These are phyloP conservation scores for Naso thynnoides DNA, from an alignment of 2,797 vertebrate species.

Conservation along the genomic window DNA sequence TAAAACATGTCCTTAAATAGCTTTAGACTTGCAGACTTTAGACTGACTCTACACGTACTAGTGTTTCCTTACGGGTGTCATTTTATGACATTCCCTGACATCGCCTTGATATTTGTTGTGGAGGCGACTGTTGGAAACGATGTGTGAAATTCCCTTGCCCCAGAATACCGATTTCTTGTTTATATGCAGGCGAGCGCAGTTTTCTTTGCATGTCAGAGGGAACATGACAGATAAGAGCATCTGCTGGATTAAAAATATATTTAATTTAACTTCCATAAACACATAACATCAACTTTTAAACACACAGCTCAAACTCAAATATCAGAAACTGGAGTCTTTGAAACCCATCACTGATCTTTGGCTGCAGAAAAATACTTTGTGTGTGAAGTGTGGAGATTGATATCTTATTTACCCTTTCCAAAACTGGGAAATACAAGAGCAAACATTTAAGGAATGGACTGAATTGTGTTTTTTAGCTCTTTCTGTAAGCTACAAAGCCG, in stretches of 20 bases:
- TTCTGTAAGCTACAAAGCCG: neutral
- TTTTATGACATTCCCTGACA: slow-evolving; percentile 53
- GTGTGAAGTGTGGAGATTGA: too few relatives aligned
- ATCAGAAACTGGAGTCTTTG: slow-evolving; percentile 5
- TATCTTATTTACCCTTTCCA: neutral
- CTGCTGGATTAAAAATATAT: slow-evolving; percentile 68
- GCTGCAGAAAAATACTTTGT: neutral
- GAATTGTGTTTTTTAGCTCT: neutral
- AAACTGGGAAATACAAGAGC: neutral
- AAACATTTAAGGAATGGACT: neutral
- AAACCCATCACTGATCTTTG: neutral
- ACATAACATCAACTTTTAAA: slow-evolving; percentile 7
- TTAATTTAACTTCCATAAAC: slow-evolving; percentile 23
- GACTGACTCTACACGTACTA: slow-evolving; percentile 27
- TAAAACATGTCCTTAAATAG: slow-evolving; percentile 46
- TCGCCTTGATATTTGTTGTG: slow-evolving; percentile 66
- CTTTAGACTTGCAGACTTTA: slow-evolving; percentile 43
- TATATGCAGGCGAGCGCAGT: slow-evolving; percentile 50
- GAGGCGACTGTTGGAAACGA: slow-evolving; percentile 44
- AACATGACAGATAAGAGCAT: slow-evolving; percentile 63
- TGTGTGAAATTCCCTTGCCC: slow-evolving; percentile 39
- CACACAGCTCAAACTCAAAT: neutral
- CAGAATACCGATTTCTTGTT: slow-evolving; percentile 77
- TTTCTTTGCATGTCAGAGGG: slow-evolving; percentile 53
- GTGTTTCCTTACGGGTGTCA: slow-evolving; percentile 52